Evolutionary conservation across 2,113 vertebrate genomes (phyloP).

Genomic region (Dromas ardeola): DNA sequence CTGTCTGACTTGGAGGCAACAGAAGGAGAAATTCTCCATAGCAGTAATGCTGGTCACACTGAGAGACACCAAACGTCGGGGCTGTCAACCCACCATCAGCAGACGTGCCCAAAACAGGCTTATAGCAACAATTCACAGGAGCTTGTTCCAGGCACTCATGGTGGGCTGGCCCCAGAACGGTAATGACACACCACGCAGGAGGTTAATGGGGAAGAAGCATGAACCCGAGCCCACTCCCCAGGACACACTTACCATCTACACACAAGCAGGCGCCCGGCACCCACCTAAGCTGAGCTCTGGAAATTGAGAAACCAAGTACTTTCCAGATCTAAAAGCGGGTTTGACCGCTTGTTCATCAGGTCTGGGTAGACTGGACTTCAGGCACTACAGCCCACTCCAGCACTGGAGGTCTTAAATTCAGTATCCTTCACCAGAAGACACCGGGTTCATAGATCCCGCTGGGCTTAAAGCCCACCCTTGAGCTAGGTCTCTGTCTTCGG

Average conservation of each 20-base stretch:
- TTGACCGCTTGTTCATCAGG: neutral
- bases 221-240: neutral
- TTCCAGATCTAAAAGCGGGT: neutral
- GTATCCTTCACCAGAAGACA: neutral
- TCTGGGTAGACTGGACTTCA: neutral
- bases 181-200: neutral
- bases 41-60: neutral
- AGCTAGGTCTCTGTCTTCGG: neutral
- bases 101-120: neutral
- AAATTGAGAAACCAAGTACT: neutral
- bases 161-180: neutral
- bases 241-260: neutral
- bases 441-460: neutral
- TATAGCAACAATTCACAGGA: fast-evolving
- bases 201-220: neutral
- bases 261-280: neutral
- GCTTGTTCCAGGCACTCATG: fast-evolving
- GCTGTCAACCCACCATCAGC: neutral
- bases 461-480: neutral
- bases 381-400: neutral
- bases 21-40: neutral
- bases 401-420: neutral
- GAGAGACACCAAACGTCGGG: neutral
- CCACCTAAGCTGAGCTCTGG: neutral
- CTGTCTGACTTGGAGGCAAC: neutral